Evolutionary conservation across 1,140 invertebrate genomes (phyloP).

Genomic region (Microplitis mediator): DNA sequence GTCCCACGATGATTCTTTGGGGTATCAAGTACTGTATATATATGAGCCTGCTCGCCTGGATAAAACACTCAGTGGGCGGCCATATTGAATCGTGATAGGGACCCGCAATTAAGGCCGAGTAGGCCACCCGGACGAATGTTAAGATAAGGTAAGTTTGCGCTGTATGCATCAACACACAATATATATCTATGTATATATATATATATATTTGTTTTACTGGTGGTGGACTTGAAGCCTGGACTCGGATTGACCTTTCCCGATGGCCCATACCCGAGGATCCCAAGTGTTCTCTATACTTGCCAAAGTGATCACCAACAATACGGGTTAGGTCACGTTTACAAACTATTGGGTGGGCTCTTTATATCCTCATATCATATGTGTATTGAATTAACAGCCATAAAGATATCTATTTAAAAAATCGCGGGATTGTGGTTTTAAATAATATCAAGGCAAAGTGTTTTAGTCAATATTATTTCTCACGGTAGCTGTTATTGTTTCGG

Average conservation of each 20-base stretch:
- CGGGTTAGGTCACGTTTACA: background rate
- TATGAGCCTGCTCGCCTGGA: background rate
- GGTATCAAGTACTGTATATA: background rate
- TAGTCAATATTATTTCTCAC: background rate
- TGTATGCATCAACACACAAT: constrained; percentile 1
- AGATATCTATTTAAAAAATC: too few relatives aligned
- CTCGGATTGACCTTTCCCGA: constrained; percentile 51
- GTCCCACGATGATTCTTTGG: constrained; percentile 23
- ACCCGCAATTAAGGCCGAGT: constrained; percentile 60
- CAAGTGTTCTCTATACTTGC: constrained; percentile 35
- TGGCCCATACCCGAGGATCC: constrained; percentile 34
- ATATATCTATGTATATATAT: background rate
- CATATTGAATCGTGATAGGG: constrained; percentile 63
- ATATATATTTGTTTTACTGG: too few relatives aligned
- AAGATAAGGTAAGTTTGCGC: constrained; percentile 56
- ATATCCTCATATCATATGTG: background rate
- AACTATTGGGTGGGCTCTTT: constrained; percentile 12
- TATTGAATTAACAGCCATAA: too few relatives aligned
- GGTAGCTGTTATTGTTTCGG: background rate
- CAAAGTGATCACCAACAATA: constrained; percentile 30
- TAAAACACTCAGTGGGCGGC: constrained; percentile 55
- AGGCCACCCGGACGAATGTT: constrained; percentile 59
- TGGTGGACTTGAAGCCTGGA: background rate
- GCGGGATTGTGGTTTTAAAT: too few relatives aligned
- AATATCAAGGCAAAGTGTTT: background rate